phyloP scores from a whole-genome alignment of 2,888 invertebrate genomes.

The Cancer borealis region DNA sequence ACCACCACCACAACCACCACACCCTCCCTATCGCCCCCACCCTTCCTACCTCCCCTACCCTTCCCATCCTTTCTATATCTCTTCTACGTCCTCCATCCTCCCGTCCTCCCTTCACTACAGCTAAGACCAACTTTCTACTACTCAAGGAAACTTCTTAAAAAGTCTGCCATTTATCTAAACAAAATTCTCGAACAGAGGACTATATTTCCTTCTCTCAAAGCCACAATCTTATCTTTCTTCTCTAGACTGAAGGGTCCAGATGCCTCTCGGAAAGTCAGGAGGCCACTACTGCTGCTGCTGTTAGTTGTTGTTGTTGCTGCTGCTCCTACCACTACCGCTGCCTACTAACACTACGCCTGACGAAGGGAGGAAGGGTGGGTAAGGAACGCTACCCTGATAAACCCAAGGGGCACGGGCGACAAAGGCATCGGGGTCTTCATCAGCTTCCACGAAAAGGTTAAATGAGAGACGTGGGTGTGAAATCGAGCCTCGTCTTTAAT shows the following conservation, averaged over 20 bases:
- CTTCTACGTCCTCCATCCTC: neutral
- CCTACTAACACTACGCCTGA: neutral
- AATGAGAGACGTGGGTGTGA: slow-evolving; percentile 53
- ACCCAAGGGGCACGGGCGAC: slow-evolving; percentile 32
- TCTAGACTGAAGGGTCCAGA: neutral
- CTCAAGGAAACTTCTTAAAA: slow-evolving; percentile 7
- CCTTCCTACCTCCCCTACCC: neutral
- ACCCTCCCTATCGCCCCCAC: neutral
- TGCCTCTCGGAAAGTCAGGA: neutral
- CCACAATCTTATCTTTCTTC: slow-evolving; percentile 34
- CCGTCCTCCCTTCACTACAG: neutral
- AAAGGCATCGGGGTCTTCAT: slow-evolving; percentile 45
- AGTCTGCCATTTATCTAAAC: slow-evolving; percentile 14
- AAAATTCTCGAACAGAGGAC: slow-evolving; percentile 6
- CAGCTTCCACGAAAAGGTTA: slow-evolving; percentile 5
- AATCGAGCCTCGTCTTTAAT: slow-evolving; percentile 52
- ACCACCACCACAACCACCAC: slow-evolving; percentile 38
- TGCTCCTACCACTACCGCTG: neutral
- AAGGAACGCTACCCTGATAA: neutral
- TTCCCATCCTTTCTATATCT: neutral
- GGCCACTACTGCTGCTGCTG: neutral
- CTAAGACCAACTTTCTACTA: neutral
- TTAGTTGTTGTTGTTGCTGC: neutral
- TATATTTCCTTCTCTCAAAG: slow-evolving; percentile 18
- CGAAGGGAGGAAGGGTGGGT: neutral